Conservation (phyloP, 1,140 invertebrate species). For the Penaeus japonicus region DNA sequence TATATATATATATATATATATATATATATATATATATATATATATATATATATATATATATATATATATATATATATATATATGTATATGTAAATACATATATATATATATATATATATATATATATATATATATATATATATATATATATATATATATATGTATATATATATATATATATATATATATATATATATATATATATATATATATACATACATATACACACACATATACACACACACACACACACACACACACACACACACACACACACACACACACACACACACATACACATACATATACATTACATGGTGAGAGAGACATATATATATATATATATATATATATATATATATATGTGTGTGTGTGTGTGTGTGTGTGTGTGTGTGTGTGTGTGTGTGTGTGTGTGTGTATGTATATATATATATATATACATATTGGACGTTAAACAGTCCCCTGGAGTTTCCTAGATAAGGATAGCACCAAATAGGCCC, state of each 20-base stretch:
- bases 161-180: neutral
- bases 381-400: neutral
- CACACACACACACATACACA: no score
- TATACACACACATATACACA: neutral
- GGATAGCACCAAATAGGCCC: no score
- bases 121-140: neutral
- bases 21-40: neutral
- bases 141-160: neutral
- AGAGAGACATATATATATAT: no score
- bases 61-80: neutral
- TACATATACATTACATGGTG: no score
- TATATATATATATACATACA: neutral
- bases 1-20: no score
- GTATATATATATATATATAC: neutral
- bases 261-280: no score
- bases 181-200: neutral
- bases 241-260: no score
- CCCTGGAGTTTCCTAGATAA: no score
- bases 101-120: neutral
- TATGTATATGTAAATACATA: neutral
- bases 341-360: neutral
- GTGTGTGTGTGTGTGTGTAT: neutral
- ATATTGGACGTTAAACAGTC: no score
- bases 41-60: neutral
- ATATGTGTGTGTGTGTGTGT: neutral